Evolutionary conservation across 1,140 invertebrate genomes (phyloP), one percentile per base, ranked within the genome.

Genomic region (Drosophila santomea): DNA sequence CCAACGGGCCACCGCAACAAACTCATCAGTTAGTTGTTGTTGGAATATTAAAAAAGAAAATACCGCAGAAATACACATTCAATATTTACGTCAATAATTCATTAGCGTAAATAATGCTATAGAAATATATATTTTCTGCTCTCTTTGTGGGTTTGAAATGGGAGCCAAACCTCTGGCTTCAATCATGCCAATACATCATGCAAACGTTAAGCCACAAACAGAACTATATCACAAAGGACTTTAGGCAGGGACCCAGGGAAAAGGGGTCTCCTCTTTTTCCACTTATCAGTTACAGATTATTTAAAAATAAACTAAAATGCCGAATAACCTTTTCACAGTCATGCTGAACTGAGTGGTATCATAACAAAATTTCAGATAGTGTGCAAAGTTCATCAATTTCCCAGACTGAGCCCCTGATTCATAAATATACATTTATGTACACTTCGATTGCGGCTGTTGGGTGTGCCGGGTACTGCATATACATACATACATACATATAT

Each of bases 81-180:
- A 66, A 80, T 72, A 67, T 79, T 63, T 77, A 77, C 74, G 74
- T 76, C 74, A 77, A 77, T 77, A 77, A 77, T 77, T 79, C 47
- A 79, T 68, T 71, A 72, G 61, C 76, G 64, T 63, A 66, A 76
- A 76, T 84, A 85, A 67, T 66, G 66, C 50, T 58, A 84, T 60
- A 76, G 66, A 84, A 84, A 32, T 32, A 32, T 10, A 72, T 64
- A 71, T 67, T 47, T 23, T 56, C 62, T 60, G 60, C 23, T 48
- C 50, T 23, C 45, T 56, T 74, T 64, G 59, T 36, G 71, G 43
- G 39, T 50, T 54, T 25, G 56, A 23, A 54, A 54, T 52, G 69
- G 38, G 48, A n/a, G 44, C 48, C 41, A 44, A 74, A 62, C 48
- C 68, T 56, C 71, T 74, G 72, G 72, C 58, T 63, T 55, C 69